These are phyloP conservation scores for Bufotes viridis DNA, from an alignment of 2,797 vertebrate species.

Conservation along the genomic window DNA sequence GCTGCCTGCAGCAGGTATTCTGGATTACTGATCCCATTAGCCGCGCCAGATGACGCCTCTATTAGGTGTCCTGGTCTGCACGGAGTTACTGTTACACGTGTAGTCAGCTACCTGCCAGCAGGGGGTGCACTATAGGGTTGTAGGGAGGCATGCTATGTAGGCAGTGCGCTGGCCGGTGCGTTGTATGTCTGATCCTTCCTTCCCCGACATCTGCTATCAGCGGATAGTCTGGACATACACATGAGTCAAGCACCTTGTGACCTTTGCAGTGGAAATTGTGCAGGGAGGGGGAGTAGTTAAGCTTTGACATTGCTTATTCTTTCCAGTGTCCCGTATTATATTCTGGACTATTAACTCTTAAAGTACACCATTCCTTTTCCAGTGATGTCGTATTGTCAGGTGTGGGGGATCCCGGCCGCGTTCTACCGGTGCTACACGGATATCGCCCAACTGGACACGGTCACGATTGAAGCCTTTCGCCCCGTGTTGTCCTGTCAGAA, in stretches of 20 bases:
- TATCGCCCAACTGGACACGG: conserved; percentile 81
- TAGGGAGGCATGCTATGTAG: neutral
- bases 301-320: too few relatives aligned
- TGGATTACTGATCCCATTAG: neutral
- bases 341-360: neutral
- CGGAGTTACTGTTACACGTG: neutral
- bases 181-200: too few relatives aligned
- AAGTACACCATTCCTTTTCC: neutral
- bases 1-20: conserved; percentile 89
- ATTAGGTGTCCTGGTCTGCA: neutral
- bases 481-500: conserved; percentile 77
- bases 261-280: too few relatives aligned
- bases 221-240: too few relatives aligned
- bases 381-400: conserved; percentile 93
- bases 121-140: neutral
- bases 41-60: too few relatives aligned
- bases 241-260: too few relatives aligned
- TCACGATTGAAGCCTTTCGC: conserved; percentile 86
- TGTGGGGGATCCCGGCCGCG: conserved; percentile 82
- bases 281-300: too few relatives aligned
- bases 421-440: conserved; percentile 92
- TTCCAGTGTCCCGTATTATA: too few relatives aligned
- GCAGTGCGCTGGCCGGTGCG: too few relatives aligned
- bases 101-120: neutral
- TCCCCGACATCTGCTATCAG: too few relatives aligned